Evolutionary conservation across 2,113 vertebrate genomes (phyloP), one percentile per base, ranked within the genome.

Genomic region (Sapayoa aenigma): DNA sequence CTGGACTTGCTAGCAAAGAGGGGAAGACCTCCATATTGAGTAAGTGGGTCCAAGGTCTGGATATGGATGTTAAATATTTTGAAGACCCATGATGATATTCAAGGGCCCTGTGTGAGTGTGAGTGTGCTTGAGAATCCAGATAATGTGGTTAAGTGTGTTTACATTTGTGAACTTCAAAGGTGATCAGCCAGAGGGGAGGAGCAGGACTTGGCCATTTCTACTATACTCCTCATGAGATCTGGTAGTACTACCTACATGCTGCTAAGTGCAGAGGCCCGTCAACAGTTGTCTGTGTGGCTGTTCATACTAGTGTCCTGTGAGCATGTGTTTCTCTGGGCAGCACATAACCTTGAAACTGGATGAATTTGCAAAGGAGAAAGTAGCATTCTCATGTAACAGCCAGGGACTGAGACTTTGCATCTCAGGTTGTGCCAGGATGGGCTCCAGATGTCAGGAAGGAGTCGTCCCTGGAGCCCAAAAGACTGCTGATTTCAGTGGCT

Each of bases 201-300:
- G 22, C 23, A 25, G 49, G 25, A 39, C 35, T 28, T 69, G 33
- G 3, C 12, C 8, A 12, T 56, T 55, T 71, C 27, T 56, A 16
- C 5, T 41, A 12, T 8, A 12, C 1, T 1, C 24, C 78, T 44
- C 56, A 9, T 14, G 25, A 84, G 7, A 14, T 47, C n/a, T 75
- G 8, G 11, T 9, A 58, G 13, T 22, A 6, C 6, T 8, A 5
- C 6, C 13, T 1, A 0, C 3, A 4, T 75, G 52, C 21, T 66
- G 35, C 18, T 72, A 44, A 41, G 19, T 3, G 18, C 28, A 30
- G 47, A 4, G 12, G 3, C 11, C 12, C 52, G 53, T 9, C 8
- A 5, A 35, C 30, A 58, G 24, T 56, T 56, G 22, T 12, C 19
- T 27, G 11, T 25, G 27, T 1, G 2, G 6, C 39, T 37, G 17